Conservation (phyloP, 2,888 invertebrate species). For the Gasteruption jaculator region DNA sequence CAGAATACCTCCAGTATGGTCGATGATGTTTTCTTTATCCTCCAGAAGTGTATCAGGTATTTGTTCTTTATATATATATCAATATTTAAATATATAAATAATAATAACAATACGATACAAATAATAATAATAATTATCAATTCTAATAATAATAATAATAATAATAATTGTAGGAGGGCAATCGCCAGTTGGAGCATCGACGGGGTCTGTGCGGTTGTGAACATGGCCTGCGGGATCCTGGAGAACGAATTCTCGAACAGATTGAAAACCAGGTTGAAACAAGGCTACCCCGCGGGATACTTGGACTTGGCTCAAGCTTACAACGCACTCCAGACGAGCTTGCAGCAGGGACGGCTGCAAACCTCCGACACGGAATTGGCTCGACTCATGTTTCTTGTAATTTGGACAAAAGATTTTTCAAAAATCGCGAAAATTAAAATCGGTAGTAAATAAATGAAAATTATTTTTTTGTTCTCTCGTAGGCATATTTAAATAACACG, state of each 20-base stretch:
- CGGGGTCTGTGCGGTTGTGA: conserved; percentile 93
- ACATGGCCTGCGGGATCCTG: conserved; percentile 82
- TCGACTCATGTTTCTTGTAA: conserved; percentile 72
- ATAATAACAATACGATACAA: conserved; percentile 11
- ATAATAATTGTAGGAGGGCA: conserved; percentile 64
- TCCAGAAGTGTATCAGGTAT: conserved; percentile 88
- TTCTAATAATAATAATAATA: not conserved
- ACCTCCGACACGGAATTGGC: conserved; percentile 75
- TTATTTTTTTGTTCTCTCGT: conserved; percentile 28
- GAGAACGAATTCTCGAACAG: conserved; percentile 80
- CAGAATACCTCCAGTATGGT: conserved; percentile 86
- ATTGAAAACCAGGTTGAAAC: conserved; percentile 68
- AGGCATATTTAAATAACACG: conserved; percentile 85
- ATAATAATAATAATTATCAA: conserved; percentile 9
- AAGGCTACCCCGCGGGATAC: conserved; percentile 76
- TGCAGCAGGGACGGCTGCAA: conserved; percentile 77
- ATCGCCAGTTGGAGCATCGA: conserved; percentile 88
- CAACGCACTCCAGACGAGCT: conserved; percentile 72
- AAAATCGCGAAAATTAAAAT: too few species aligned
- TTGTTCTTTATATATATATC: conserved; percentile 24
- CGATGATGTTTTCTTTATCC: conserved; percentile 96
- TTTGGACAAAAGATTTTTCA: conserved; percentile 29
- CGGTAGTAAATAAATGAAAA: not conserved
- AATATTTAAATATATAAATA: not conserved
- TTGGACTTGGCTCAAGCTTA: conserved; percentile 78